Conservation (phyloP, 2,888 invertebrate species). For the Zelleria hepariella region DNA sequence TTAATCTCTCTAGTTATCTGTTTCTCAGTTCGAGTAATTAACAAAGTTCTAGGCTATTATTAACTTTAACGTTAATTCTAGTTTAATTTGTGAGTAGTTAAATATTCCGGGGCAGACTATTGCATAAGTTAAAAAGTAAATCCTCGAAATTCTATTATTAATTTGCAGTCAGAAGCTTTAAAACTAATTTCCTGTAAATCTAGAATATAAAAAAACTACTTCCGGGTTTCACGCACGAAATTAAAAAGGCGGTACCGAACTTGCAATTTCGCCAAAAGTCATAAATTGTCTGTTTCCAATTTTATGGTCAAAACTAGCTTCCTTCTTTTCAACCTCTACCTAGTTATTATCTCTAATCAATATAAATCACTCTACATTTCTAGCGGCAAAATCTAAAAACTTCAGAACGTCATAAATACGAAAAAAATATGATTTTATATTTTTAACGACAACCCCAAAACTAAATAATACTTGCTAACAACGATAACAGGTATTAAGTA, state of each 20-base stretch:
- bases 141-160: too few species aligned
- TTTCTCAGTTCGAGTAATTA: too few species aligned
- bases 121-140: too few species aligned
- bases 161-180: neutral
- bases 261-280: neutral
- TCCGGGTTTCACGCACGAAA: neutral
- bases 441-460: neutral
- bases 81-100: too few species aligned
- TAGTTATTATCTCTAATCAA: neutral
- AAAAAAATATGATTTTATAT: neutral
- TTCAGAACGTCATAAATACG: neutral
- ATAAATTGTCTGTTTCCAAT: neutral
- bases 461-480: neutral
- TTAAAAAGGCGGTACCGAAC: neutral
- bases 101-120: too few species aligned
- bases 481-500: neutral
- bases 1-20: slow-evolving; percentile 21
- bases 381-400: neutral
- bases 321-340: too few species aligned
- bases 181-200: neutral
- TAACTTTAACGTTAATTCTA: too few species aligned
- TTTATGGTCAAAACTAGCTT: neutral
- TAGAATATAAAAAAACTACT: neutral
- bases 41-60: too few species aligned
- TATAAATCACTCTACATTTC: neutral